These are phyloP conservation scores for Cyprinodon tularosa DNA, from an alignment of 2,113 vertebrate genomes.

Conservation along the genomic window DNA sequence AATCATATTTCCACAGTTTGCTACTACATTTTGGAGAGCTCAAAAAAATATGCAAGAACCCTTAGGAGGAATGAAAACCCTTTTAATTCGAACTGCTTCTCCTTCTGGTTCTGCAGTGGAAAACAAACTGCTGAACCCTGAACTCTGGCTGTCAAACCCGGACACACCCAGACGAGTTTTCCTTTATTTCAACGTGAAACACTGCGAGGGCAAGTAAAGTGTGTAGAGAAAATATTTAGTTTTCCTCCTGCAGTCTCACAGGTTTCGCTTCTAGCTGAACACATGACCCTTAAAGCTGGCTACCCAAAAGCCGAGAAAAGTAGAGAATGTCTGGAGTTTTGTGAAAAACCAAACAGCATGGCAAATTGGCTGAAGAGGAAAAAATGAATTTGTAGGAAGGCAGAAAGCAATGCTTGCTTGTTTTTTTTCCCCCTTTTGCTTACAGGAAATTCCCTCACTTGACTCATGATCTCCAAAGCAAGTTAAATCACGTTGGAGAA, in stretches of 20 bases:
- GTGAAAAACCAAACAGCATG: background rate
- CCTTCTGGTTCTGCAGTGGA: background rate
- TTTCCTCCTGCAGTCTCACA: slow-evolving; percentile 34
- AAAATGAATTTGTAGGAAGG: background rate
- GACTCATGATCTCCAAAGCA: slow-evolving; percentile 54
- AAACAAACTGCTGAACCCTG: slow-evolving; percentile 20
- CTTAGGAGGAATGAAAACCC: background rate
- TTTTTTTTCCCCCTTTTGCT: background rate
- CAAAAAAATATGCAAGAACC: background rate
- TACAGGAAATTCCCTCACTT: slow-evolving; percentile 63
- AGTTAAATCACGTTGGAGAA: slow-evolving; percentile 45
- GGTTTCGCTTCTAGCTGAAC: slow-evolving; percentile 7
- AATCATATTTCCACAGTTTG: background rate
- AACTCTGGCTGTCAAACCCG: slow-evolving; percentile 22
- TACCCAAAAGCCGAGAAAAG: background rate
- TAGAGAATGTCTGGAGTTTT: background rate
- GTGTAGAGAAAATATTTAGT: background rate
- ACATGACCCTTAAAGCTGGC: slow-evolving; percentile 32
- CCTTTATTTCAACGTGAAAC: slow-evolving; percentile 2
- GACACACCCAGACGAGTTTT: slow-evolving; percentile 8
- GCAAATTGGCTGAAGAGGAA: background rate
- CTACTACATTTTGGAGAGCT: background rate
- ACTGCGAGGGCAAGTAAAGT: background rate
- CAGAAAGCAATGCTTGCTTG: slow-evolving; percentile 1
- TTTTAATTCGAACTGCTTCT: background rate